Percentiles rank a stretch among this genome's conserved stretches.
Evolutionary conservation across 64 coral and sea anemone species (phyloP).

Genomic region (Porites australiensis): DNA sequence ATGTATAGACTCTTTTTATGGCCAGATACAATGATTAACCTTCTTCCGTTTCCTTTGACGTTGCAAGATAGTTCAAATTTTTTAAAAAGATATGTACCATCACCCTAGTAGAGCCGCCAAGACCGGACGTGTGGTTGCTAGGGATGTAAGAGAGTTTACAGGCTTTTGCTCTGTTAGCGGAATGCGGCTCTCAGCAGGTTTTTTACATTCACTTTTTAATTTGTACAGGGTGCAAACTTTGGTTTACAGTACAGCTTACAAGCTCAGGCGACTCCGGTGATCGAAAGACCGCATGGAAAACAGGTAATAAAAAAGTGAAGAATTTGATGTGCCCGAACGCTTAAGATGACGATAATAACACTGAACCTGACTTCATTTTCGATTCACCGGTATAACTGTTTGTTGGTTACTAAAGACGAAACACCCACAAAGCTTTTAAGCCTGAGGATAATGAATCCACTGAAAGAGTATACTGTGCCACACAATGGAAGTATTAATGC

Average conservation of each 20-base stretch:
- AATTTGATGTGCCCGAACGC: not conserved
- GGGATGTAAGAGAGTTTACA: constrained; percentile 70
- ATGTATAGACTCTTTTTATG: not conserved
- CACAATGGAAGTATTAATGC: too few relatives aligned
- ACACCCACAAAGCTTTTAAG: too few relatives aligned
- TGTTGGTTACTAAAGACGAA: too few relatives aligned
- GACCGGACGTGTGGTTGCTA: constrained; percentile 88
- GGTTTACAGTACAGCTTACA: constrained; percentile 90
- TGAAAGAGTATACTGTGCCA: too few relatives aligned
- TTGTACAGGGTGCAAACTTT: constrained; percentile 79
- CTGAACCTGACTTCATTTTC: not conserved
- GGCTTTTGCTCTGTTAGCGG: not conserved
- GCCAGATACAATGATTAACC: not conserved
- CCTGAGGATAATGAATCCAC: too few relatives aligned
- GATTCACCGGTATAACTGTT: not conserved
- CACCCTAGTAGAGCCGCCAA: constrained; percentile 93
- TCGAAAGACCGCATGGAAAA: constrained; percentile 70
- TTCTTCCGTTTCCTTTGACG: not conserved
- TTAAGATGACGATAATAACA: not conserved
- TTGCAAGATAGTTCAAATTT: not conserved
- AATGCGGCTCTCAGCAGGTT: not conserved
- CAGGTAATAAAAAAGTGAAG: constrained; percentile 21
- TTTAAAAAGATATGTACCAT: constrained; percentile 74
- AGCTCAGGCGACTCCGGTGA: constrained; percentile 91
- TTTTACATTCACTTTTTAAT: not conserved